phyloP scores from a whole-genome alignment of 2,113 vertebrate genomes.

The Damaliscus lunatus region DNA sequence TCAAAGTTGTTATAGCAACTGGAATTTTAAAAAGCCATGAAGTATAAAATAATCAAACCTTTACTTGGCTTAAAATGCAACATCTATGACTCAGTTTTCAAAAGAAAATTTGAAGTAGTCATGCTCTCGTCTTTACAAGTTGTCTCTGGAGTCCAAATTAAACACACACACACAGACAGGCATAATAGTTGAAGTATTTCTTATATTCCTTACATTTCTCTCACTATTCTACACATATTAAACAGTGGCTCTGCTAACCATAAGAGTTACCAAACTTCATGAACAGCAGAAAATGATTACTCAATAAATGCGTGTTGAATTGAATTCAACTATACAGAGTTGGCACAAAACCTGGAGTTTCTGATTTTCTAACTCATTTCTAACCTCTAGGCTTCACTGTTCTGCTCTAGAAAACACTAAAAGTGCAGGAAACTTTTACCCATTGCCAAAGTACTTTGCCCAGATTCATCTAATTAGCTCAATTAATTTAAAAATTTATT shows the following conservation, averaged over 20 bases:
- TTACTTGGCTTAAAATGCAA: constrained; percentile 82
- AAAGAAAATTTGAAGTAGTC: constrained; percentile 75
- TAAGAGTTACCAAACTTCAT: not conserved
- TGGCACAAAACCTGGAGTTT: not conserved
- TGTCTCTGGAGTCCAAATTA: constrained; percentile 56
- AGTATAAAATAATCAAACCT: constrained; percentile 85
- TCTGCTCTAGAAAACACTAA: not conserved
- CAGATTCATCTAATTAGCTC: not conserved
- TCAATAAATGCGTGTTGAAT: not conserved
- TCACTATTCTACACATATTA: not conserved
- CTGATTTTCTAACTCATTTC: not conserved
- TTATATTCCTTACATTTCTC: not conserved
- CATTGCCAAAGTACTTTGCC: not conserved
- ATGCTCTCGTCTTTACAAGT: constrained; percentile 48
- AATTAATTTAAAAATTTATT: not conserved
- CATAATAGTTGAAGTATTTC: not conserved
- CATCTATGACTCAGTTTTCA: constrained; percentile 82
- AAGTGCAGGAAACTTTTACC: not conserved
- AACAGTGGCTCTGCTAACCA: not conserved
- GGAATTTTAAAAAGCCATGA: constrained; percentile 84
- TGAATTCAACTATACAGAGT: constrained; percentile 5
- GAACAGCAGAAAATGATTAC: not conserved
- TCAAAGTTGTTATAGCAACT: constrained; percentile 90
- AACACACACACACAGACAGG: constrained; percentile 27
- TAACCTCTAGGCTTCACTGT: not conserved